Base-by-base conservation (phyloP, 2,797 vertebrate genomes). In the Ctenosaura bakeri region DNA sequence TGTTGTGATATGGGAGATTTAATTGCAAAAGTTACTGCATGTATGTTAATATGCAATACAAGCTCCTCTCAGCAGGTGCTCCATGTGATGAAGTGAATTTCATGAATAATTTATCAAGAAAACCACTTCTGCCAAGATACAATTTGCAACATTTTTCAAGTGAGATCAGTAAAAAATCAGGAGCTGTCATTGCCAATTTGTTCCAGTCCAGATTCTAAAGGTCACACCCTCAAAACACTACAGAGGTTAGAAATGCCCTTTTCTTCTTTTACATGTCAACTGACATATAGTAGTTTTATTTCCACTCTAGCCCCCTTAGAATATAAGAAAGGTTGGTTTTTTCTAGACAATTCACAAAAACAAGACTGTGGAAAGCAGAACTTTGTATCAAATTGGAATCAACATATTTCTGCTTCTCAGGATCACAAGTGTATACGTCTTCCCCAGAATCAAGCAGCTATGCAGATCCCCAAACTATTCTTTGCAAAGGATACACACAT, bases 91-190 rank as follows among this genome's bases (percentile, higher is more conserved):
- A 94, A 95, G 86, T 74, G 76, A 90, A 88, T 94, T 93, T 93
- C 86, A 96, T 97, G 95, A 97, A 97, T 96, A 95, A 97, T 97
- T 96, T 90, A 96, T 93, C 89, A 85, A 46, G 92, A 92, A 95
- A 96, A 91, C 86, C 86, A 94, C 92, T 96, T 95, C 85, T 94
- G 89, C 94, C 93, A 93, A 95, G 94, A 96, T 94, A 95, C 85
- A 96, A 94, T 95, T 95, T 96, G 93, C 93, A 95, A 94, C 94
- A 93, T 94, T 95, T 96, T 96, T 95, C 92, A 95, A 96, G 94
- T 89, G 66, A 94, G 86, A 97, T 95, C 92, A 93, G 95, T 94
- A 94, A 93, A 46, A 95, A 95, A 96, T 95, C 93, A 86, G 80
- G 91, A 92, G 92, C 94, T 96, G 95, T 95, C 96, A 95, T 35